Evolutionary conservation across 2,113 vertebrate genomes (phyloP).

Genomic region (Elaphurus davidianus): DNA sequence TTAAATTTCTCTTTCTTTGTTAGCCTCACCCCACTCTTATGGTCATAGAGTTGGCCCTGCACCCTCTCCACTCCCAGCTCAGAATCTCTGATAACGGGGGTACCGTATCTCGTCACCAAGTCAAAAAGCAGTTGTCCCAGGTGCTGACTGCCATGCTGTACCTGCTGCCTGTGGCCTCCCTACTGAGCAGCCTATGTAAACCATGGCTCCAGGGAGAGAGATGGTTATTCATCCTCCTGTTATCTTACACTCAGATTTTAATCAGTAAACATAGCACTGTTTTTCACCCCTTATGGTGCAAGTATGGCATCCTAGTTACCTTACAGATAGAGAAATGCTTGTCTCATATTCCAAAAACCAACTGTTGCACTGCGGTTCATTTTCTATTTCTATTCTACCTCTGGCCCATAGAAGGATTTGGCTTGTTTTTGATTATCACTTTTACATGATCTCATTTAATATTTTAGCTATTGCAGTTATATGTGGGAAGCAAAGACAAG

Average conservation of each 20-base stretch:
- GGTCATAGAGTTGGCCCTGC: not conserved
- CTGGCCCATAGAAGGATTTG: not conserved
- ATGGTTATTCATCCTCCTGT: not conserved
- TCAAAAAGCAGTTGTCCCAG: not conserved
- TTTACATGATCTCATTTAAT: not conserved
- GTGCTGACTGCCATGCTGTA: not conserved
- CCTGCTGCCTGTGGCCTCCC: not conserved
- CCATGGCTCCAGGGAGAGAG: not conserved
- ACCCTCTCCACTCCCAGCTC: accelerated
- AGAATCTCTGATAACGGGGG: not conserved
- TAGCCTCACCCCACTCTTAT: not conserved
- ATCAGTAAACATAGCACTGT: not conserved
- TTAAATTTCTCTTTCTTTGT: not conserved
- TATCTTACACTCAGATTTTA: not conserved
- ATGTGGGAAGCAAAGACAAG: not conserved
- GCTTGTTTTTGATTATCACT: not conserved
- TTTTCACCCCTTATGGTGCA: not conserved
- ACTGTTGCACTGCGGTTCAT: not conserved
- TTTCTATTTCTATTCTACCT: not conserved
- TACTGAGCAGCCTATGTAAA: not conserved
- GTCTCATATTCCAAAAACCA: not conserved
- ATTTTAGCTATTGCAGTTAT: not conserved
- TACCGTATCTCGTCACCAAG: not conserved
- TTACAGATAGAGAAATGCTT: not conserved
- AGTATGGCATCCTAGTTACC: not conserved